A percentile compares a stretch with the other conserved stretches of the same genome.
phyloP scores from a whole-genome alignment of 2,888 invertebrate genomes.

The Scaeva pyrastri region DNA sequence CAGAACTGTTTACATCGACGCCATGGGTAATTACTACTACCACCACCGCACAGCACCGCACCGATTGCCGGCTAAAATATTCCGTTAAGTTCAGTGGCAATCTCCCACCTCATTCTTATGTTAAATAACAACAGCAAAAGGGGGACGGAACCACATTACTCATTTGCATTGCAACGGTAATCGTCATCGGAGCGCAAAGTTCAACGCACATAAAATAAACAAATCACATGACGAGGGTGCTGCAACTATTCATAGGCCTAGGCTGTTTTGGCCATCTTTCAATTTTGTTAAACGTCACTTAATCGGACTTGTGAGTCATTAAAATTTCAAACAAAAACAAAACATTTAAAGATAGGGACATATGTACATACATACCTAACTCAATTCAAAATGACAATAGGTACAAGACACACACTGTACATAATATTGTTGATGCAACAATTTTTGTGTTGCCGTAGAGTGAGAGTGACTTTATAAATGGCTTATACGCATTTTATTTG shows the following conservation, averaged over 20 bases:
- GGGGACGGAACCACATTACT: constrained; percentile 33
- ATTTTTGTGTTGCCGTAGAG: constrained; percentile 51
- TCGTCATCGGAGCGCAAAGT: constrained; percentile 47
- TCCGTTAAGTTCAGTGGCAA: constrained; percentile 41
- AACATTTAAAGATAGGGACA: neutral
- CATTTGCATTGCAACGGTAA: constrained; percentile 57
- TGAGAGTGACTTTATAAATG: constrained; percentile 36
- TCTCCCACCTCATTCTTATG: neutral
- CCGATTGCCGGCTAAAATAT: constrained; percentile 49
- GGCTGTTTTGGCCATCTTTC: constrained; percentile 10
- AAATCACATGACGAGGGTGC: constrained; percentile 5
- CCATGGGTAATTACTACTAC: constrained; percentile 70
- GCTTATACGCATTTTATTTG: constrained; percentile 30
- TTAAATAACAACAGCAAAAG: neutral
- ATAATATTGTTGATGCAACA: constrained; percentile 52
- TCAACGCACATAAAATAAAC: constrained; percentile 53
- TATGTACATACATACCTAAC: neutral
- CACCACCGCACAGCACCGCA: constrained; percentile 41
- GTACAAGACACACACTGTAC: neutral
- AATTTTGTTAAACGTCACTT: neutral
- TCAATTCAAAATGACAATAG: neutral
- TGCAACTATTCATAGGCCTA: constrained; percentile 28
- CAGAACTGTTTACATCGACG: constrained; percentile 49
- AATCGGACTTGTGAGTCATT: constrained; percentile 8
- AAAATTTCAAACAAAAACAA: neutral